Conservation (phyloP, 2,113 vertebrate genomes). For the Macaca nemestrina region DNA sequence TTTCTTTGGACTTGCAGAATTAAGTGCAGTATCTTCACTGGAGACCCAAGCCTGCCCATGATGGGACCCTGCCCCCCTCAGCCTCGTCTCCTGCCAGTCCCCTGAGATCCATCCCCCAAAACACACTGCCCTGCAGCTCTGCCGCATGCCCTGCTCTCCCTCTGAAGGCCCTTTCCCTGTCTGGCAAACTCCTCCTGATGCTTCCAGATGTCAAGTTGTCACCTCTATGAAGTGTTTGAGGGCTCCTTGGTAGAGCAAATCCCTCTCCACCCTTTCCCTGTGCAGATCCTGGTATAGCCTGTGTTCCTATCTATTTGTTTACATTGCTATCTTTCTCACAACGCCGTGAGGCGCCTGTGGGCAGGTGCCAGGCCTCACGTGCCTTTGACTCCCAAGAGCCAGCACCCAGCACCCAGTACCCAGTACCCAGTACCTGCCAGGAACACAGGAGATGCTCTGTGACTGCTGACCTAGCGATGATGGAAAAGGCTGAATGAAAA, state of each 20-base stretch:
- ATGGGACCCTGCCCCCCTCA: neutral
- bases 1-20: neutral
- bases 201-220: neutral
- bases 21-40: neutral
- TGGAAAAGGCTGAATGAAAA: no score
- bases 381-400: neutral
- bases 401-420: neutral
- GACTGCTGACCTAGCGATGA: neutral
- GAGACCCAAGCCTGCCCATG: neutral
- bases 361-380: rapidly evolving
- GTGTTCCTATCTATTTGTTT: neutral
- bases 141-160: neutral
- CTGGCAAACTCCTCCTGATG: neutral
- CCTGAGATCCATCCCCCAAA: neutral
- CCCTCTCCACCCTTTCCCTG: neutral
- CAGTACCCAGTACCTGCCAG: neutral
- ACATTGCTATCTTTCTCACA: neutral
- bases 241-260: neutral
- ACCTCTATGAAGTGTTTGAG: neutral
- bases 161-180: neutral
- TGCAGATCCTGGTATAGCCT: neutral
- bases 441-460: neutral
- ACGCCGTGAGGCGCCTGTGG: neutral
- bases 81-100: neutral
- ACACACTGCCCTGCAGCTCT: neutral